These are phyloP conservation scores for Erebia palarica DNA, from an alignment of 2,888 invertebrate species.

Conservation along the genomic window DNA sequence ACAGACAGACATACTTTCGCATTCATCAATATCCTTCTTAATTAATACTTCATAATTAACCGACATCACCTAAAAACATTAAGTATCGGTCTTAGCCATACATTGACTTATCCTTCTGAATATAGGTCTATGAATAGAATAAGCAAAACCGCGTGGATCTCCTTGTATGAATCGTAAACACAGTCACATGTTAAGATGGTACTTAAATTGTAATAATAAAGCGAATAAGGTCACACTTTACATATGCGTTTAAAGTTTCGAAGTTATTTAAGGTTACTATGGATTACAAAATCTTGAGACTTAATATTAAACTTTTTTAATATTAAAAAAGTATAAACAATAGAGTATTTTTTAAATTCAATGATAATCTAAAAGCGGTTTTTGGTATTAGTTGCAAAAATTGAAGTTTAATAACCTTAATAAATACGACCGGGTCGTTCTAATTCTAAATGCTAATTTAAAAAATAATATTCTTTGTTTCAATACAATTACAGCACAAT, in stretches of 20 bases:
- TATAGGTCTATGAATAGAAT: neutral
- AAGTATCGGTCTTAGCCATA: too few relatives aligned
- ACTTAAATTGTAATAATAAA: neutral
- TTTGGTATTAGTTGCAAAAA: too few relatives aligned
- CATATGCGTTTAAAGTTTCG: neutral
- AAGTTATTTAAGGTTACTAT: neutral
- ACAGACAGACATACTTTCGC: too few relatives aligned
- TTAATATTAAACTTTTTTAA: neutral
- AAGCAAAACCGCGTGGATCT: neutral
- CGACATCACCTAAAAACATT: too few relatives aligned
- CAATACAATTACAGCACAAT: neutral
- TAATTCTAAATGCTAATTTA: neutral
- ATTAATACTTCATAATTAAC: too few relatives aligned
- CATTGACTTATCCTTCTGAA: neutral
- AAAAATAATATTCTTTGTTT: slow-evolving; percentile 5
- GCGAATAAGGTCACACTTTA: neutral
- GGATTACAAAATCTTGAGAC: neutral
- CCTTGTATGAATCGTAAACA: neutral
- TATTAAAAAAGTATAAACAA: too few relatives aligned
- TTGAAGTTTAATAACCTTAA: too few relatives aligned
- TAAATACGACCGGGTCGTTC: too few relatives aligned
- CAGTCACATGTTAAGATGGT: neutral
- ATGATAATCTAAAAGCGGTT: too few relatives aligned
- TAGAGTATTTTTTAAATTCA: too few relatives aligned
- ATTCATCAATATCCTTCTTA: too few relatives aligned